Evolutionary conservation across 2,797 vertebrate species (phyloP).

Genomic region (Falco peregrinus): DNA sequence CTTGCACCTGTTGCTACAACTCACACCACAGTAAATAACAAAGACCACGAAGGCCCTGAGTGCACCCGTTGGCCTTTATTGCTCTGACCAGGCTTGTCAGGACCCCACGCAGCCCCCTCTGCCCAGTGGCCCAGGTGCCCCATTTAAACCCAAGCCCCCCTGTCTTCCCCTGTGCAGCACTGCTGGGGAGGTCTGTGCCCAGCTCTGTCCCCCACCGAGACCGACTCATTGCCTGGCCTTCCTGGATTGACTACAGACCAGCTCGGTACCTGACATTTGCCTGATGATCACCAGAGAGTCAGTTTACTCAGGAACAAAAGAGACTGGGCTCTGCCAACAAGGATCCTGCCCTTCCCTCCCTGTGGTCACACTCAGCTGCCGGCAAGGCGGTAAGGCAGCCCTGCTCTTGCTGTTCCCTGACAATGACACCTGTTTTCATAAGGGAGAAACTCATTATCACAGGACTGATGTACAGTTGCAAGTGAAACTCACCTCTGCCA

Average conservation of each 20-base stretch:
- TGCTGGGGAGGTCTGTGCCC: not conserved
- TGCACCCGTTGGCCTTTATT: not conserved
- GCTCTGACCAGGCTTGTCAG: not conserved
- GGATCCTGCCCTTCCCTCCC: not conserved
- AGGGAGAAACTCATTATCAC: not conserved
- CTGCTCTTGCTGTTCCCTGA: not conserved
- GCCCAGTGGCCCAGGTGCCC: not conserved
- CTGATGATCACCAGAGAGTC: not conserved
- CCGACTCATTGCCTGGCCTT: not conserved
- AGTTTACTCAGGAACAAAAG: not conserved
- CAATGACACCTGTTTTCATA: not conserved
- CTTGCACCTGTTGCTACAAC: not conserved
- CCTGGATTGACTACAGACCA: not conserved
- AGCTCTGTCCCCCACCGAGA: not conserved
- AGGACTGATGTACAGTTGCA: not conserved
- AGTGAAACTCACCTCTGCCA: not conserved
- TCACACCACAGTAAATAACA: not conserved
- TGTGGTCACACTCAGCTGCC: not conserved
- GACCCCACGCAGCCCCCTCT: not conserved
- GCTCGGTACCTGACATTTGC: not conserved
- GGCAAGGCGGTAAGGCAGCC: not conserved
- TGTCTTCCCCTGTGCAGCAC: not conserved
- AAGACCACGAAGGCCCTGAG: not conserved
- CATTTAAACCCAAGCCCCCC: not conserved
- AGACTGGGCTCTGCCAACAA: not conserved